Base-by-base conservation (phyloP, 2,888 invertebrate genomes). In the Orgyia antiqua region DNA sequence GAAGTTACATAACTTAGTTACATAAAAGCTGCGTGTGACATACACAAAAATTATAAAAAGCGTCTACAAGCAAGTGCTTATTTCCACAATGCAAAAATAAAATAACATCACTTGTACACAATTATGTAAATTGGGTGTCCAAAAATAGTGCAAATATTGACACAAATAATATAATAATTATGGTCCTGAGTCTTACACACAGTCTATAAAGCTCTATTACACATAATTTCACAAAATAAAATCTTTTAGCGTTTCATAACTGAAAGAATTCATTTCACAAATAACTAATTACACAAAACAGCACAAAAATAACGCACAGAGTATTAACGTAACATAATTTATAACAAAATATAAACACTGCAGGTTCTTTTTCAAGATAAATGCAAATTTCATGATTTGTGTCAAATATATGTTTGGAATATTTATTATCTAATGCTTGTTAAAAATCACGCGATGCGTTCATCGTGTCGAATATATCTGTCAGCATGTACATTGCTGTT, bases 141-240 rank as follows among this genome's bases (percentile, higher is more conserved):
- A 63, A 65, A 67, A 67, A 62, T 55, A 67, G 82, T 82, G 82
- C 80, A 64, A 45, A 61, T 56, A 61, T 51, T 64, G 66, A 72
- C 63, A 77, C 66, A 72, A 44, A 43, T 50, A 45, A 51, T 44
- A 47, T 51, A 39, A 20, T 33, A 64, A 52, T 58, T 75, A 80
- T 82, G 84, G 83, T 84, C 84, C 83, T 83, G 83, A 84, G 79
- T 83, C 77, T 75, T 74, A 74, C 62, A 66, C 56, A 74, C 68
- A 78, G 67, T 77, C 73, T 79, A 79, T 77, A 76, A 83, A 83
- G 82, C 80, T 78, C 70, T 70, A 72, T 72, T 73, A 72, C 70
- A 72, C 60, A 65, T 58, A 66, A 40, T 58, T 64, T 67, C 46
- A 64, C 59, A 68, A 68, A 71, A 71, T 61, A 58, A 66, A 65